phyloP scores from a whole-genome alignment of 2,797 vertebrate species.

The Microtus californicus region DNA sequence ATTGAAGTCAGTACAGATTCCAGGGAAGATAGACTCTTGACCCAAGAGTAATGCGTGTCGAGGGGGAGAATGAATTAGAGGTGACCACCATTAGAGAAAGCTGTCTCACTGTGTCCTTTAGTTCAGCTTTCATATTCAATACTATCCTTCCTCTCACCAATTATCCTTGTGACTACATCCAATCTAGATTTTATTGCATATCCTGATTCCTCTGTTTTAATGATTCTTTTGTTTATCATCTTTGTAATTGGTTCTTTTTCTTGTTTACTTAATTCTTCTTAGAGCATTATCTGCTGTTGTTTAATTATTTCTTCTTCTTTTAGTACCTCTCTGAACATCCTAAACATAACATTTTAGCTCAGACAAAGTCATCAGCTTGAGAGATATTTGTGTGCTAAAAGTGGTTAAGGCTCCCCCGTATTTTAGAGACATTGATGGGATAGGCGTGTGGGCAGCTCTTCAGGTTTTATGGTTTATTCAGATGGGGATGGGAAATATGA shows the following conservation, averaged over 20 bases:
- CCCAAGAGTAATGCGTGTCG: background rate
- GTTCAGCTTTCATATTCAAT: background rate
- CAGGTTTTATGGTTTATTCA: background rate
- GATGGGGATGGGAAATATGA: background rate
- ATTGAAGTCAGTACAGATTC: background rate
- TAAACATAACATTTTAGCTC: constrained; percentile 37
- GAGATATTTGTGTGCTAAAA: background rate
- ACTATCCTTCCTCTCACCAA: background rate
- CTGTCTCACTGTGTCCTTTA: background rate
- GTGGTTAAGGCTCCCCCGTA: background rate
- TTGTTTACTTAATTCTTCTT: background rate
- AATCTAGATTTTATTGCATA: background rate
- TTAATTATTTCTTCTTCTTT: constrained; percentile 30
- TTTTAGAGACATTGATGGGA: background rate
- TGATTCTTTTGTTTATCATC: constrained; percentile 16
- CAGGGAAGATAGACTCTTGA: background rate
- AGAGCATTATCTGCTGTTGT: constrained; percentile 8
- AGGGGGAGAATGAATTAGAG: background rate
- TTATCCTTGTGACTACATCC: background rate
- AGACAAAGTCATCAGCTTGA: background rate
- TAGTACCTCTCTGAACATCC: constrained; percentile 3
- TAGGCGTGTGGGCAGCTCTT: background rate
- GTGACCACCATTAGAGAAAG: too few relatives aligned
- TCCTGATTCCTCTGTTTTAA: background rate
- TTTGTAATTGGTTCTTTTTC: constrained; percentile 38